Evolutionary conservation across 2,888 invertebrate species (phyloP).

Genomic region (Eumerus sabulonum): DNA sequence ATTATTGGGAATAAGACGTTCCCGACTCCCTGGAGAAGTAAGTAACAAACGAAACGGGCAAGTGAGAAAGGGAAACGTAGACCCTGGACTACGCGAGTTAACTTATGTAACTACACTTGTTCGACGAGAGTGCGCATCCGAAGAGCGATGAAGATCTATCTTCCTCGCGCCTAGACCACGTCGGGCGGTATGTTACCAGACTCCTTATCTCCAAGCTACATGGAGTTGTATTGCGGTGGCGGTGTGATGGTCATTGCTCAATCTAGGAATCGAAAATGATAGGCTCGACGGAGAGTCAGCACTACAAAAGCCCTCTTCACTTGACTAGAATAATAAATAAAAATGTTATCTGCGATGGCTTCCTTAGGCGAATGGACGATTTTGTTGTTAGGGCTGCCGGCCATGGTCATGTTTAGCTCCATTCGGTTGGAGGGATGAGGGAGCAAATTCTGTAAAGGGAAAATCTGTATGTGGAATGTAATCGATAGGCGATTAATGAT

Average conservation of each 20-base stretch:
- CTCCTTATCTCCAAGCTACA: slow-evolving; percentile 43
- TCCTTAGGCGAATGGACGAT: slow-evolving; percentile 56
- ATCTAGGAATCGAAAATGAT: slow-evolving; percentile 64
- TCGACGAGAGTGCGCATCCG: slow-evolving; percentile 36
- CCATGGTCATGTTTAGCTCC: too few relatives aligned
- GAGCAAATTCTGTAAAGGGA: slow-evolving; percentile 5
- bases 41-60: background rate
- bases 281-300: slow-evolving; percentile 47
- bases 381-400: slow-evolving; percentile 17
- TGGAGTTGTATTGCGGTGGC: slow-evolving; percentile 42
- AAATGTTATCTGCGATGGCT: slow-evolving; percentile 67
- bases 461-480: slow-evolving; percentile 58
- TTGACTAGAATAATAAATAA: slow-evolving; percentile 66
- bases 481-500: slow-evolving; percentile 65
- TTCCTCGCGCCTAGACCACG: slow-evolving; percentile 54
- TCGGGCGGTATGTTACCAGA: slow-evolving; percentile 37
- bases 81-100: slow-evolving; percentile 43
- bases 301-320: slow-evolving; percentile 53
- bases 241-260: slow-evolving; percentile 60
- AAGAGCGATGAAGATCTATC: slow-evolving; percentile 46
- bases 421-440: background rate
- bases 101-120: slow-evolving; percentile 63
- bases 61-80: slow-evolving; percentile 15
- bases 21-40: slow-evolving; percentile 28
- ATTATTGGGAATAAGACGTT: slow-evolving; percentile 56